Base-by-base conservation (phyloP, 2,113 vertebrate genomes). In the Seriola dumerili region DNA sequence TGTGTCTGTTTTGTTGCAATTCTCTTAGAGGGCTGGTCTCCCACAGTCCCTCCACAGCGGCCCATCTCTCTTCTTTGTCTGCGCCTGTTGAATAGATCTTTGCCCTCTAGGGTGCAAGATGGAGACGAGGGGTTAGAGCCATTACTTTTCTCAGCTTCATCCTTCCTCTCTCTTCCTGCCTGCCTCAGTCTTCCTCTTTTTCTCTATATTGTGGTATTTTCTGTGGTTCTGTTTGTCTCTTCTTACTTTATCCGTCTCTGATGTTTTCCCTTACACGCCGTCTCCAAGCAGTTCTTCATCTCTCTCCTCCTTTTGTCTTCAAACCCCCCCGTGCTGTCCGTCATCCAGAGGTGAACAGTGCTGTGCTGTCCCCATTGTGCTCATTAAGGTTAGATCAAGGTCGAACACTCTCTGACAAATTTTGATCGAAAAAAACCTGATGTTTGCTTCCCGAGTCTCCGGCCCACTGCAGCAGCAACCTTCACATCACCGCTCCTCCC, bases 351-450 rank as follows among this genome's bases (percentile, higher is more conserved):
- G 67, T 6, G 4, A 54, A 17, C 62, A 0, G n/a, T 7, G 5
- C 40, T 14, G 25, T 13, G 3, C n/a, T n/a, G 76, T 87, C 85
- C 78, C 86, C 42, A 0, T 65, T 77, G 73, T 76, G 62, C 88
- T 92, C 89, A 85, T 89, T 92, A 93, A 88, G 85, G 88, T 91
- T 59, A 84, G 63, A 86, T 89, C 83, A 93, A 89, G 91, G 89
- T 93, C 55, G 25, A 77, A 70, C 67, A 3, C 86, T 70, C 50
- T 71, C 50, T 25, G 71, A 80, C 81, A 84, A 48, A 55, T 78
- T 85, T 85, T 48, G 78, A 78, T 40, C 0, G 19, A 58, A 68
- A 52, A 52, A 48, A 76, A 42, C 46, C 34, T 50, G 42, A 79
- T 2, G 25, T 63, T 72, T 3, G 58, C 70, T 80, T 73, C 70